Base-by-base conservation (phyloP, 2,113 vertebrate species). In the Lepus timidus region DNA sequence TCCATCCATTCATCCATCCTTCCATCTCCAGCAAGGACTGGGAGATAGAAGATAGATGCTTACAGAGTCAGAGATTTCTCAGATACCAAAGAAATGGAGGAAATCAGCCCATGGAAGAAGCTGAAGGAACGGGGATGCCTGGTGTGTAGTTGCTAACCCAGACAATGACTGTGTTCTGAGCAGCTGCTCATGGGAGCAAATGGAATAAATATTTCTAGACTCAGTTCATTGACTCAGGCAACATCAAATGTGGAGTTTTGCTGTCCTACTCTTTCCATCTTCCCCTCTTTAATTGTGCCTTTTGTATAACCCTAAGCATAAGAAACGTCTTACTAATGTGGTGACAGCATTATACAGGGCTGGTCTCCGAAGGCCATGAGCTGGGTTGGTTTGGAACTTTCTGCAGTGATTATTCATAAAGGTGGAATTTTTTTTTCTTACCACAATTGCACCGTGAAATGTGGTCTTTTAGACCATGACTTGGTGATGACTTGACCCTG, bases 331-430 rank as follows among this genome's bases (percentile, higher is more conserved):
- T 36, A 73, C 52, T 91, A 31, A 79, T 52, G 9, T 23, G 33
- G 49, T 25, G 44, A 75, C 5, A 61, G 23, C 1, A 3, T 75
- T 74, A 39, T 39, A 20, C 20, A 64, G 61, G 62, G 79, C 65
- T 91, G 22, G 13, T n/a, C 89, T 93, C 51, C 9, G 25, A 19
- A 65, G 29, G 33, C 61, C 20, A 1, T 20, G 39, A 76, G 62
- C 52, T 87, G 61, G 33, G 4, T 88, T 91, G 88, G 52, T 78
- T 75, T 82, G 71, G 75, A 95, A 75, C 19, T n/a, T 89, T 85
- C 85, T 90, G 55, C 76, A 31, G 16, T 22, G 22, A 44, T 64
- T 75, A 25, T 44, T 64, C 85, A 89, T 27, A 33, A 20, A 81
- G 89, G 80, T 49, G 25, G 67, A 36, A 9, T 62, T 58, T 58